Conservation (phyloP, 2,797 vertebrate genomes). For the Lepus townsendii region DNA sequence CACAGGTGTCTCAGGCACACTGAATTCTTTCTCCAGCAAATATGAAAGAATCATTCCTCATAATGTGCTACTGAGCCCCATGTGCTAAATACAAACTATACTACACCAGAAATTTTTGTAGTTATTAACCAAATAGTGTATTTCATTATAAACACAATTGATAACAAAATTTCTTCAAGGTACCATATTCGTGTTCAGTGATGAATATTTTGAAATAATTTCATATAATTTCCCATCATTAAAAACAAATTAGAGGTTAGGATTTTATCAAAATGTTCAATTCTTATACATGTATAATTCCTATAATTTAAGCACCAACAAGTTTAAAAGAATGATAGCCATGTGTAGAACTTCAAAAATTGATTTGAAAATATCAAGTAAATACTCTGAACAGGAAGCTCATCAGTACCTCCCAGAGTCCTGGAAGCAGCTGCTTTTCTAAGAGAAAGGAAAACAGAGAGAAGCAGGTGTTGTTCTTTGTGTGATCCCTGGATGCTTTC, state of each 20-base stretch:
- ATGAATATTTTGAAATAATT: slow-evolving; percentile 18
- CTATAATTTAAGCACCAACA: neutral
- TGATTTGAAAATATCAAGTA: neutral
- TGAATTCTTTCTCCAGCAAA: neutral
- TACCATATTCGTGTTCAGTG: neutral
- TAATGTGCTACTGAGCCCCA: neutral
- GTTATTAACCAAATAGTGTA: slow-evolving; percentile 14
- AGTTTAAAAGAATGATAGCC: slow-evolving; percentile 34
- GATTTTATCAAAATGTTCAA: neutral
- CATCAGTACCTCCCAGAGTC: neutral
- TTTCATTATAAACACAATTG: neutral
- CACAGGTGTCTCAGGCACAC: neutral
- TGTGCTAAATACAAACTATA: neutral
- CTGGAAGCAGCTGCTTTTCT: neutral
- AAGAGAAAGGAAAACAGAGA: slow-evolving; percentile 3
- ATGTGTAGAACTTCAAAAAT: neutral
- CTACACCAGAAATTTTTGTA: neutral
- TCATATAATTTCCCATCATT: neutral
- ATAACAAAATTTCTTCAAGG: slow-evolving; percentile 14
- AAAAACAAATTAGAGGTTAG: slow-evolving; percentile 19
- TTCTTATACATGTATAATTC: neutral
- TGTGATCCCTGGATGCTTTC: neutral
- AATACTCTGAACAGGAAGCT: neutral
- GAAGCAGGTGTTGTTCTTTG: neutral
- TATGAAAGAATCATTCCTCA: neutral